Evolutionary conservation across 1,140 invertebrate species (phyloP), one percentile per base, ranked within the genome.

Genomic region (Mamestra configurata): DNA sequence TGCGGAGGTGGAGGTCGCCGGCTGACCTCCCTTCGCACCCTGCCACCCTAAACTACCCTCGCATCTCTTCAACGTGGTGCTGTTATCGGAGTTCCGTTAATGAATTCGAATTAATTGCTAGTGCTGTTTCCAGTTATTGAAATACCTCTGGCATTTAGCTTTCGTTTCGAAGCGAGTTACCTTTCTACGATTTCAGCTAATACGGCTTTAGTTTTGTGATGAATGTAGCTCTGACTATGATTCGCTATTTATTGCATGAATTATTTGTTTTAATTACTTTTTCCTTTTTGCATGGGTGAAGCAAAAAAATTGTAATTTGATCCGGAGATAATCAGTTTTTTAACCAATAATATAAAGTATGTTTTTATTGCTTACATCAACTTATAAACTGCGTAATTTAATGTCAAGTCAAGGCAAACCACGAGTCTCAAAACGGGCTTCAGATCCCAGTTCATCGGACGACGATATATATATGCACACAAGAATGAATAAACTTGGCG

Each of bases 51-150:
- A 49, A 76, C 73, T 55, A 77, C 46, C 76, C 76, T 53, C 76
- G n/a, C 64, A 40, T 53, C 49, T 68, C 64, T 55, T 68, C 46
- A 77, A 68, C 61, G 18, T 37, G 53, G 43, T 53, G 61, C 46
- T 77, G 59, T 77, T 77, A 55, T 68, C 49, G 20, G 49, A 64
- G 22, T 31, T 31, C 27, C 11, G n/a, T 64, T 64, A 77, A 77
- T 77, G 59, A 77, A 77, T 68, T 66, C 46, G 27, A 18, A 77
- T 37, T 77, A 76, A 76, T 76, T 76, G 73, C 43, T 76, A 10
- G 27, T 53, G 18, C 71, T 35, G 51, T 51, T 35, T 53, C 27
- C 49, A 31, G 27, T 71, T 35, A 35, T 71, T 71, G 46, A 53
- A 35, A 35, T 20, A 53, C 66, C 43, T 71, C 24, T 71, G 46